phyloP scores from a whole-genome alignment of 2,888 invertebrate genomes.

The Acheta domesticus region DNA sequence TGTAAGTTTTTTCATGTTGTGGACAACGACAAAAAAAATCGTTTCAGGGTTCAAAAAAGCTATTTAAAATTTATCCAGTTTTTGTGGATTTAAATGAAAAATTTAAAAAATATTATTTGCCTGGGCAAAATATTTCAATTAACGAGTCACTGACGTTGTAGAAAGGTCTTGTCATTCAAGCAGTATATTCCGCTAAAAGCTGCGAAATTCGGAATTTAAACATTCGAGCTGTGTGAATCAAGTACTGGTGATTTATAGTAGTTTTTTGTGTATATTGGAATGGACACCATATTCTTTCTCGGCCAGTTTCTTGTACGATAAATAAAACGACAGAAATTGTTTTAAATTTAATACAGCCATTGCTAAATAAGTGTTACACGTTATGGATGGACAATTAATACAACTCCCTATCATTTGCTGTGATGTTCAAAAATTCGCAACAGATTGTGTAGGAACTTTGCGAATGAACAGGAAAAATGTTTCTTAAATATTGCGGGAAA shows the following conservation, averaged over 20 bases:
- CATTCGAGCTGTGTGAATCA: constrained; percentile 26
- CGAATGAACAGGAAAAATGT: not conserved
- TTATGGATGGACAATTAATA: constrained; percentile 28
- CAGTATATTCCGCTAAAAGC: constrained; percentile 24
- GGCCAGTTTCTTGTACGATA: not conserved
- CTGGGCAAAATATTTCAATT: constrained; percentile 27
- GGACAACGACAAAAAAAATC: not conserved
- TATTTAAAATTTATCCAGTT: constrained; percentile 22
- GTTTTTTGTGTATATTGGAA: constrained; percentile 24
- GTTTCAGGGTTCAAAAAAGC: constrained; percentile 19
- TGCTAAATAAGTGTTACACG: not conserved
- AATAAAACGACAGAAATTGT: constrained; percentile 18
- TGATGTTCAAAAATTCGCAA: not conserved
- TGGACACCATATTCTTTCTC: not conserved
- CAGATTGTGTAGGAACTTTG: constrained; percentile 4
- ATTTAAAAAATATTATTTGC: constrained; percentile 25
- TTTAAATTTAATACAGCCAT: constrained; percentile 4
- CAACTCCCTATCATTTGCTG: constrained; percentile 20
- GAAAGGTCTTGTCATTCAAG: constrained; percentile 27
- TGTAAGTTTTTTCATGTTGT: not conserved
- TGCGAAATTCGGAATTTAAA: constrained; percentile 27
- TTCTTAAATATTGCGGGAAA: not conserved
- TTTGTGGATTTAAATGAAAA: constrained; percentile 20
- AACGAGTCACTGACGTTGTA: constrained; percentile 26
- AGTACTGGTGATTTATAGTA: constrained; percentile 24